Evolutionary conservation across 2,888 invertebrate species (phyloP).

Genomic region (Teinopalpus imperialis): DNA sequence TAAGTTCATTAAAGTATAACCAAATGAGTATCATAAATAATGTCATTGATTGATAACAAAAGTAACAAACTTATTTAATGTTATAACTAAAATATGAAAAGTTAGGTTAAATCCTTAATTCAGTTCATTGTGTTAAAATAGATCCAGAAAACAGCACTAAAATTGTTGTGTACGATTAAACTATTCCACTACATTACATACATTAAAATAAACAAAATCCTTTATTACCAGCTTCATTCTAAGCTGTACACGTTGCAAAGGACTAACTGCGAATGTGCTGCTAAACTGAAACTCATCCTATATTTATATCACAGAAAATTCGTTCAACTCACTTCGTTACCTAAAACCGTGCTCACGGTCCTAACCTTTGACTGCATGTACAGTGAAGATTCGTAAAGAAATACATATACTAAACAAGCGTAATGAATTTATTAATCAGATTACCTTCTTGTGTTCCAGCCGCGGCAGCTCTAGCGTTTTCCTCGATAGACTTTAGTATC

Average conservation of each 20-base stretch:
- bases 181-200: no score
- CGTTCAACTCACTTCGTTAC: conserved; percentile 64
- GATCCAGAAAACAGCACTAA: no score
- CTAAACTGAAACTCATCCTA: conserved; percentile 53
- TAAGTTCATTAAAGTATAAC: no score
- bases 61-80: no score
- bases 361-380: conserved; percentile 70
- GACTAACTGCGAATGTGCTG: conserved; percentile 63
- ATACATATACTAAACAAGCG: no score
- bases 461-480: conserved; percentile 68
- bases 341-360: conserved; percentile 62
- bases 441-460: conserved; percentile 74
- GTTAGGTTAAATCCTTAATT: no score
- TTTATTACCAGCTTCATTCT: conserved; percentile 73
- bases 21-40: no score
- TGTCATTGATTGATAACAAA: no score
- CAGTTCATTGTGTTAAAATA: no score
- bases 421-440: neutral
- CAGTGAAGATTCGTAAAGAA: conserved; percentile 40
- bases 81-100: no score
- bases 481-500: conserved; percentile 66
- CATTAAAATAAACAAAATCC: conserved; percentile 7
- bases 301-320: conserved; percentile 76
- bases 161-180: no score
- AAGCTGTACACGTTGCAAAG: conserved; percentile 55